Percentiles rank a stretch among this genome's conserved stretches.
These are phyloP conservation scores for Sclerurus mexicanus DNA, from an alignment of 2,113 vertebrate species.

Conservation along the genomic window DNA sequence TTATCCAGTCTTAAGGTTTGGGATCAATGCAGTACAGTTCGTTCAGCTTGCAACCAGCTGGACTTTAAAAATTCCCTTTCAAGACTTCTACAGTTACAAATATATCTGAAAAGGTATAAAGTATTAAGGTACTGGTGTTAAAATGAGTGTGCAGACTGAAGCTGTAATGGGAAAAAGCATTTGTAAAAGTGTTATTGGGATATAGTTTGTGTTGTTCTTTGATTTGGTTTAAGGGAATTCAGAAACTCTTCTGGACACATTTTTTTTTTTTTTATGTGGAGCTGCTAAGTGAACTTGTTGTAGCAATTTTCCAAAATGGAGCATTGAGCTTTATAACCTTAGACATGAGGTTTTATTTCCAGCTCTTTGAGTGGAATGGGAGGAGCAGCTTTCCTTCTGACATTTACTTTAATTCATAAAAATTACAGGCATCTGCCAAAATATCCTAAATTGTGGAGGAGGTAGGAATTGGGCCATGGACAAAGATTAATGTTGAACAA, in stretches of 20 bases:
- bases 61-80: neutral
- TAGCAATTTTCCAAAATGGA: neutral
- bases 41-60: neutral
- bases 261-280: neutral
- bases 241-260: neutral
- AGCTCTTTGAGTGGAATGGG: neutral
- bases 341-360: neutral
- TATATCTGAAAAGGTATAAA: neutral
- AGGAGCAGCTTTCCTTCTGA: constrained; percentile 23
- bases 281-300: neutral
- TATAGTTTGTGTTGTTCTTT: neutral
- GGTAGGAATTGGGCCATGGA: constrained; percentile 39
- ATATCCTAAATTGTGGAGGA: constrained; percentile 44
- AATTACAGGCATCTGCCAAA: constrained; percentile 47
- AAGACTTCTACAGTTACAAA: neutral
- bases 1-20: neutral
- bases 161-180: neutral
- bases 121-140: neutral
- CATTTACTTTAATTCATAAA: constrained; percentile 63
- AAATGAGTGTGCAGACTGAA: neutral
- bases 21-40: neutral
- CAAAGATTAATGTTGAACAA: constrained; percentile 1
- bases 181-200: neutral
- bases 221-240: neutral
- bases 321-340: constrained; percentile 4